These are phyloP conservation scores for Tetramorium parvispinum DNA, from an alignment of 1,140 invertebrate genomes.

Conservation along the genomic window DNA sequence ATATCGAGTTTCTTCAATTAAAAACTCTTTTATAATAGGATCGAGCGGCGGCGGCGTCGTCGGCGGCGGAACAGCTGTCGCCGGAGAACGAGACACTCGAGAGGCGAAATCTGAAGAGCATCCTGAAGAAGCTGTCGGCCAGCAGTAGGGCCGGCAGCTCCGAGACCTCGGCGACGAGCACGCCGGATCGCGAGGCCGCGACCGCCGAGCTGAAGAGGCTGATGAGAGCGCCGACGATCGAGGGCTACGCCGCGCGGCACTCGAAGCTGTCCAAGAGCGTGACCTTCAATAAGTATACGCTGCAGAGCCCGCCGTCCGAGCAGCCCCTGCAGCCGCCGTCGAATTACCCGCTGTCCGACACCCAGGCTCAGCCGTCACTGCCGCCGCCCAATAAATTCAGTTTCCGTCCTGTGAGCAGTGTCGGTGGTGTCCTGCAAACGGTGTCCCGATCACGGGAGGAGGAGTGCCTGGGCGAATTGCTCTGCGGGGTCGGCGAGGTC, in stretches of 20 bases:
- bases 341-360: conserved; percentile 70
- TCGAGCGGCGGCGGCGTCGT: background rate
- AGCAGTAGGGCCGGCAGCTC: conserved; percentile 85
- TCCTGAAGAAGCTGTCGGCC: conserved; percentile 92
- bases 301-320: conserved; percentile 90
- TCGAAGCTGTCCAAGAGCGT: conserved; percentile 95
- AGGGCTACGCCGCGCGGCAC: conserved; percentile 94
- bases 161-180: conserved; percentile 79
- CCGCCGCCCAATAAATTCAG: conserved; percentile 83
- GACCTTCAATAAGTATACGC: conserved; percentile 93
- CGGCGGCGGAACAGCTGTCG: conserved; percentile 80
- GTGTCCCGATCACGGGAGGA: conserved; percentile 86
- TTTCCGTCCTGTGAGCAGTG: conserved; percentile 83
- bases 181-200: conserved; percentile 81
- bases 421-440: conserved; percentile 77
- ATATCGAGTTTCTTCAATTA: background rate
- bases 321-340: conserved; percentile 75
- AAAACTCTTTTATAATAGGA: conserved; percentile 3
- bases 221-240: conserved; percentile 92
- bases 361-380: conserved; percentile 78
- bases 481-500: conserved; percentile 91
- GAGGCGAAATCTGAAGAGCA: conserved; percentile 92
- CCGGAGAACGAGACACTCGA: conserved; percentile 95
- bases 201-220: conserved; percentile 88
- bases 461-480: conserved; percentile 91